Conservation (phyloP, 1,140 invertebrate genomes). For the Cydia amplana region DNA sequence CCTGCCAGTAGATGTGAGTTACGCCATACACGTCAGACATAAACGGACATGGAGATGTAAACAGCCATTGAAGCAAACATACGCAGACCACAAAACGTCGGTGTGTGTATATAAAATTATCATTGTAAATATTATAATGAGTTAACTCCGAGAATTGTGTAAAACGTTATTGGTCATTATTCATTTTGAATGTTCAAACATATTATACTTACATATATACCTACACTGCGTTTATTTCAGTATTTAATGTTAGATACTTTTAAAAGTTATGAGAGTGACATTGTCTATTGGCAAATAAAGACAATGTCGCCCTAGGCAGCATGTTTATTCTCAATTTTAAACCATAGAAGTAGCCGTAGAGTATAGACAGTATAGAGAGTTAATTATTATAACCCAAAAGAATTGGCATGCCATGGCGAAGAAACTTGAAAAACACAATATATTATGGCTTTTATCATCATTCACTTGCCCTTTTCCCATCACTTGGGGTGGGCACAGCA, state of each 20-base stretch:
- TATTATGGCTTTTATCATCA: no score
- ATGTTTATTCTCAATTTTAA: background rate
- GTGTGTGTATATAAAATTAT: conserved; percentile 26
- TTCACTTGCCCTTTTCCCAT: no score
- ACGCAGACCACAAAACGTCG: conserved; percentile 48
- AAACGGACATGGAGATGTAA: conserved; percentile 41
- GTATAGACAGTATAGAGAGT: no score
- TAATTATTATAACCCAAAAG: no score
- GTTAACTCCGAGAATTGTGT: conserved; percentile 18
- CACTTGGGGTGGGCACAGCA: no score
- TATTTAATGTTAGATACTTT: background rate
- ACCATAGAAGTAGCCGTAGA: no score
- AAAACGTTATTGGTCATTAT: conserved; percentile 18
- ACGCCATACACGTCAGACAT: conserved; percentile 20
- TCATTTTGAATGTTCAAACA: conserved; percentile 8
- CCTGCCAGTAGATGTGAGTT: conserved; percentile 9
- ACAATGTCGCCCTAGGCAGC: background rate
- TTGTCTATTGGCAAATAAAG: background rate
- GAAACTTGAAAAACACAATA: no score
- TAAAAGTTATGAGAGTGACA: background rate
- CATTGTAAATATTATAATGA: conserved; percentile 31
- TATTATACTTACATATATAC: background rate
- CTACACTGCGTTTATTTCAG: background rate
- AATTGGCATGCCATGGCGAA: no score
- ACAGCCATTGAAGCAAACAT: conserved; percentile 54